Evolutionary conservation across 2,113 vertebrate genomes (phyloP).

Genomic region (Craseonycteris thonglongyai): DNA sequence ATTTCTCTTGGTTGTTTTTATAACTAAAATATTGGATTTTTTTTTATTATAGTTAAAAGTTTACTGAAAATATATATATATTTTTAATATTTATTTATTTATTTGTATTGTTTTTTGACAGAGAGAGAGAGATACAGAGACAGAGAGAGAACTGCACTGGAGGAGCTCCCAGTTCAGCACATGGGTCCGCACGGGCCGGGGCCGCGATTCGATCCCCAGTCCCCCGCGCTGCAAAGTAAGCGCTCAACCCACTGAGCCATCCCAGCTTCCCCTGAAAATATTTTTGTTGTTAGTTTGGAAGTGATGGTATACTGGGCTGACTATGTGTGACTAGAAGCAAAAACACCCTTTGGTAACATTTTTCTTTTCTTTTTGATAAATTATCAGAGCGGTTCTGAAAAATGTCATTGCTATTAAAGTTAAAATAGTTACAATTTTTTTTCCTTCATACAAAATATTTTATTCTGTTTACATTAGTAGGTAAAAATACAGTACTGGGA

Average conservation of each 20-base stretch:
- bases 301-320: neutral
- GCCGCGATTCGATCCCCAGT: too few species aligned
- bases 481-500: neutral
- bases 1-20: neutral
- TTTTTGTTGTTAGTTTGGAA: neutral
- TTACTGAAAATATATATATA: too few species aligned
- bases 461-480: neutral
- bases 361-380: neutral
- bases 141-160: too few species aligned
- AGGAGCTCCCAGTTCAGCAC: too few species aligned
- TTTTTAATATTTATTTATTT: too few species aligned
- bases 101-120: too few species aligned
- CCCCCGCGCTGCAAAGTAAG: too few species aligned
- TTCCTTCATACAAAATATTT: neutral
- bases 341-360: neutral
- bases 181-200: too few species aligned
- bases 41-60: neutral
- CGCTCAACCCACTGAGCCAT: too few species aligned
- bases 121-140: too few species aligned
- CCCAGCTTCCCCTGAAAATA: neutral
- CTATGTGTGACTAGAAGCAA: neutral
- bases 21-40: neutral
- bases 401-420: neutral
- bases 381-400: neutral
- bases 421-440: neutral